Evolutionary conservation across 2,888 invertebrate species (phyloP).

Genomic region (Eurois occulta): DNA sequence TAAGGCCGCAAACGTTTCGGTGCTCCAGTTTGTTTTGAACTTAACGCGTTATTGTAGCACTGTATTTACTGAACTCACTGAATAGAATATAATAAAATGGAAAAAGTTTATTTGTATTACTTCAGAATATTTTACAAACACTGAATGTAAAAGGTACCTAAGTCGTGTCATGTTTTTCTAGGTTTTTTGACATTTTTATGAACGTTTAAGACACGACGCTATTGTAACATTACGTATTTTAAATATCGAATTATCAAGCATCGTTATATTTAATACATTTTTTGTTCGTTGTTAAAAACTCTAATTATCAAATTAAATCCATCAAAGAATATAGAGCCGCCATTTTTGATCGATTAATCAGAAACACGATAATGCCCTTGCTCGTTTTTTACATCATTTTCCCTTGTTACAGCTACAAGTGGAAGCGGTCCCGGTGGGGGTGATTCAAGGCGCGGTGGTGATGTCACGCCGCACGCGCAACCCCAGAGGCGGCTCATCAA

Average conservation of each 20-base stretch:
- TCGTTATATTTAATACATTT: neutral
- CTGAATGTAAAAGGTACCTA: neutral
- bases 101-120: neutral
- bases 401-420: conserved; percentile 83
- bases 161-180: neutral
- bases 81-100: neutral
- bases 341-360: neutral
- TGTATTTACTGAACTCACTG: neutral
- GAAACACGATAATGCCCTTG: neutral
- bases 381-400: neutral
- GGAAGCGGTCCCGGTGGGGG: conserved; percentile 85
- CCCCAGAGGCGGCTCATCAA: conserved; percentile 94
- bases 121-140: neutral
- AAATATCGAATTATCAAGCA: neutral
- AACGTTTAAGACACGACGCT: neutral
- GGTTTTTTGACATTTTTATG: neutral
- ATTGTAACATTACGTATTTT: neutral
- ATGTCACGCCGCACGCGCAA: conserved; percentile 87
- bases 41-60: conserved; percentile 4
- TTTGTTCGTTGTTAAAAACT: neutral
- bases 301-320: neutral
- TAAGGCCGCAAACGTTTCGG: neutral
- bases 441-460: conserved; percentile 91
- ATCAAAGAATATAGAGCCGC: neutral
- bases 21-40: neutral